Base-by-base conservation (phyloP, 2,888 invertebrate species). In the Callosobruchus maculatus region DNA sequence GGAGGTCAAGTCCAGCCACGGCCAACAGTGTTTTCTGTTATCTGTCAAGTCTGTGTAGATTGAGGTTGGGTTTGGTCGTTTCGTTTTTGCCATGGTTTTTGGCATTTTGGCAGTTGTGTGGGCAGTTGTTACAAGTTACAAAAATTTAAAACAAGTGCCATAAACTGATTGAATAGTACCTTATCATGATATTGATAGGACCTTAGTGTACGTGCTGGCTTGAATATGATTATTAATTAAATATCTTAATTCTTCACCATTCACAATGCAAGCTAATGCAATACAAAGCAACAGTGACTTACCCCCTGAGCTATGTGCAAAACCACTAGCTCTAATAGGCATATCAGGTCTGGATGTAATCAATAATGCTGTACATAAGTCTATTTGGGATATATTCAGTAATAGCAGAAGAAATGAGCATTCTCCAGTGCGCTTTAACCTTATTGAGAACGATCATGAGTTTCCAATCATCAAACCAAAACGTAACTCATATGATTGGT, bases 341-440 rank as follows among this genome's bases (percentile, higher is more conserved):
- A 90, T 99, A 73, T 93, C 95, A 77, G 98, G 98, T 20, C 89
- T 99, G 76, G 97, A 98, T 85, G 90, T 94, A 13, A 88, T 92
- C 67, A 93, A 93, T 84, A 97, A 97, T 88, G 91, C 94, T 2
- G 90, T 95, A 69, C 98, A 99, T 87, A 94, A 95, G 85, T 91
- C 94, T 71, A 94, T 98, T 85, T 98, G 97, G 97, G 97, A 98
- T 84, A 93, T 95, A 5, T 97, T 99, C 85, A 94, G 92, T 79
- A 93, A 93, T 83, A 95, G 95, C 85, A 90, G 96, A 49, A 90
- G 95, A 77, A 88, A 93, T 0, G 97, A 98, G 84, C 91, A 96
- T 82, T 92, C 95, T 70, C 92, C 95, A 0, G 92, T 98, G 74
- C 91, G 93, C 81, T 97, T 97, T 87, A 94, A 95, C 85, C 88